Percentiles rank a stretch among this genome's conserved stretches.
phyloP scores from a whole-genome alignment of 2,888 invertebrate species.

The Nephrocerus scutellatus region DNA sequence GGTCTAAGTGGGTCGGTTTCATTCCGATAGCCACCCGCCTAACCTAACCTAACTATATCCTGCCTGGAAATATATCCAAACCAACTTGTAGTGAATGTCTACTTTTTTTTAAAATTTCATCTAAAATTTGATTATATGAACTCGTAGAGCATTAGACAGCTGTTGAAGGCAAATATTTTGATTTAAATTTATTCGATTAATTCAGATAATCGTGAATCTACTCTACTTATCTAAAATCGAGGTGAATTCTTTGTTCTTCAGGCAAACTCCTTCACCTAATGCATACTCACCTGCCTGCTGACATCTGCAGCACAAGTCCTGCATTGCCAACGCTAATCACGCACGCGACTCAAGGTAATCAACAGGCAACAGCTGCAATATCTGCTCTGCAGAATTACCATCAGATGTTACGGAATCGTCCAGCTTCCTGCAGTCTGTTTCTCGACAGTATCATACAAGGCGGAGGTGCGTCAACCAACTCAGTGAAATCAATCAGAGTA shows the following conservation, averaged over 20 bases:
- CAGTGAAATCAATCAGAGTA: background rate
- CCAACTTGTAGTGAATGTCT: no score
- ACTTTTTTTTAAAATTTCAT: background rate
- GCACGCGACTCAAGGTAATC: conserved; percentile 70
- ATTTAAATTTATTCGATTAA: background rate
- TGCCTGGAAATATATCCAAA: no score
- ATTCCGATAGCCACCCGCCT: no score
- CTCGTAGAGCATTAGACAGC: no score
- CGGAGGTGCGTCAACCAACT: conserved; percentile 32
- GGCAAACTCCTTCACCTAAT: conserved; percentile 82
- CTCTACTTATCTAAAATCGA: no score
- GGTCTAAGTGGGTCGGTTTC: no score
- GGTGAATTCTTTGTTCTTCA: conserved; percentile 27
- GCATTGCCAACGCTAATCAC: conserved; percentile 76
- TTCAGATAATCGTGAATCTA: no score
- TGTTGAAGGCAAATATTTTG: background rate
- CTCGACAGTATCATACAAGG: conserved; percentile 70
- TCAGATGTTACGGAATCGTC: conserved; percentile 71
- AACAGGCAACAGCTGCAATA: conserved; percentile 76
- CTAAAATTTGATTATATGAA: conserved; percentile 1
- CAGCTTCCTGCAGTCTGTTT: conserved; percentile 75
- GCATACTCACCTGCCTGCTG: conserved; percentile 77
- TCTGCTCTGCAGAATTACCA: conserved; percentile 72
- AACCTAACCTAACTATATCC: no score
- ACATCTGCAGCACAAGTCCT: conserved; percentile 75